Evolutionary conservation across 1,140 invertebrate species (phyloP).

Genomic region (Drosophila grimshawi): DNA sequence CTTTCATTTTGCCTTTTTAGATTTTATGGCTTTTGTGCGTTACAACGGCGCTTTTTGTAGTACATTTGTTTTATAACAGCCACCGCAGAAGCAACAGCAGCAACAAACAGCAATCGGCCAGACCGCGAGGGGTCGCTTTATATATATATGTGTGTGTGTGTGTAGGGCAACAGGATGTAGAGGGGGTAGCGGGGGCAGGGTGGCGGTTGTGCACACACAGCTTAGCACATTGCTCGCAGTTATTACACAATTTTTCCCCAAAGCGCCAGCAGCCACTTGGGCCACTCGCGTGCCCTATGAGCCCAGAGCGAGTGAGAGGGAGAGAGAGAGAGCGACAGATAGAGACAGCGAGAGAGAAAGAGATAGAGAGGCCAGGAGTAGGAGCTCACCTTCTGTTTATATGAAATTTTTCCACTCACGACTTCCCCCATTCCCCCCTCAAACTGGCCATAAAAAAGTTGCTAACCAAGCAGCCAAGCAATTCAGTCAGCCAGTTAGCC

Average conservation of each 20-base stretch:
- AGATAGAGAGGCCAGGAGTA: conserved; percentile 14
- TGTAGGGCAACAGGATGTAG: conserved; percentile 31
- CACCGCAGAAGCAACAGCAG: conserved; percentile 54
- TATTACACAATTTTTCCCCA: conserved; percentile 80
- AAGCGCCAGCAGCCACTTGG: conserved; percentile 65
- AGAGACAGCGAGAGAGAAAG: not conserved
- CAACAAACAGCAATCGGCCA: conserved; percentile 31
- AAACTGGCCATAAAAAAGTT: conserved; percentile 57
- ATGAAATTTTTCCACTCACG: conserved; percentile 81
- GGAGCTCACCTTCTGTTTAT: conserved; percentile 67
- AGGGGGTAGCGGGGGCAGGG: not conserved
- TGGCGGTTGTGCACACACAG: conserved; percentile 33
- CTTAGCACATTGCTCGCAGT: conserved; percentile 81
- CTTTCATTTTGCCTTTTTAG: conserved; percentile 80
- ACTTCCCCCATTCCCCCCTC: conserved; percentile 34
- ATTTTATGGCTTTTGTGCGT: conserved; percentile 81
- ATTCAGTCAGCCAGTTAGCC: conserved; percentile 58
- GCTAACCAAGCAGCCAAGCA: conserved; percentile 44
- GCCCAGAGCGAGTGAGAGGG: conserved; percentile 25
- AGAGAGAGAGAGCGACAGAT: conserved; percentile 12
- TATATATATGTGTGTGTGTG: no score
- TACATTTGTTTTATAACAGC: conserved; percentile 81
- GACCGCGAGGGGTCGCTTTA: conserved; percentile 43
- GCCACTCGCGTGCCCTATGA: conserved; percentile 71
- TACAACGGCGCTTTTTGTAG: conserved; percentile 79